Percentiles rank a stretch among this genome's conserved stretches.
Conservation (phyloP, 2,113 vertebrate species). For the Epinephelus lanceolatus region DNA sequence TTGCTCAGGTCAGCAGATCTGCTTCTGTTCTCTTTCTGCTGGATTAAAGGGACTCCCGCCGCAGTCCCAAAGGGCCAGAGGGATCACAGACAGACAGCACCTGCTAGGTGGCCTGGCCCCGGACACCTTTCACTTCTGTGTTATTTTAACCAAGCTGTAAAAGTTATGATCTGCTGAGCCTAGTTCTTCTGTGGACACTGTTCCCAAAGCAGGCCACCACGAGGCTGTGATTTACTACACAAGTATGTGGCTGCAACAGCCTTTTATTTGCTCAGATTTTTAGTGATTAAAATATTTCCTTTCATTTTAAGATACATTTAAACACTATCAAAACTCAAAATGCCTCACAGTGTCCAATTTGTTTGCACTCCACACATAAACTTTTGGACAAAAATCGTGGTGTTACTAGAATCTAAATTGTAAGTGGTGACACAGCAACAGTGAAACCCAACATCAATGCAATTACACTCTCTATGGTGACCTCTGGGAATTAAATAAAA, state of each 20-base stretch:
- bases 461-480: background rate
- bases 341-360: background rate
- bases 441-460: slow-evolving; percentile 8
- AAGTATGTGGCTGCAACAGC: slow-evolving; percentile 1
- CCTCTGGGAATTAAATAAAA: slow-evolving; percentile 19
- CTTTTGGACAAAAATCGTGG: too few relatives aligned
- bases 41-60: slow-evolving; percentile 59
- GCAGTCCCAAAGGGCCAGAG: slow-evolving; percentile 24
- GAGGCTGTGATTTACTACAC: slow-evolving; percentile 34
- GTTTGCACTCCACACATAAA: too few relatives aligned
- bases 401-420: background rate
- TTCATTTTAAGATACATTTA: background rate
- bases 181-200: background rate
- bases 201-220: background rate
- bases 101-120: slow-evolving; percentile 39
- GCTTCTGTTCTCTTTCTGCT: slow-evolving; percentile 52
- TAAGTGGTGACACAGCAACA: background rate
- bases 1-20: slow-evolving; percentile 72
- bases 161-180: slow-evolving; percentile 49
- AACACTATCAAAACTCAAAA: background rate
- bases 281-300: background rate
- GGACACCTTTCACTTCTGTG: slow-evolving; percentile 58
- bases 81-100: slow-evolving; percentile 61
- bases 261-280: background rate
- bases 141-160: slow-evolving; percentile 66